A percentile compares a stretch with the other conserved stretches of the same genome.
Conservation (phyloP, 2,888 invertebrate species). For the Colletes collaris region DNA sequence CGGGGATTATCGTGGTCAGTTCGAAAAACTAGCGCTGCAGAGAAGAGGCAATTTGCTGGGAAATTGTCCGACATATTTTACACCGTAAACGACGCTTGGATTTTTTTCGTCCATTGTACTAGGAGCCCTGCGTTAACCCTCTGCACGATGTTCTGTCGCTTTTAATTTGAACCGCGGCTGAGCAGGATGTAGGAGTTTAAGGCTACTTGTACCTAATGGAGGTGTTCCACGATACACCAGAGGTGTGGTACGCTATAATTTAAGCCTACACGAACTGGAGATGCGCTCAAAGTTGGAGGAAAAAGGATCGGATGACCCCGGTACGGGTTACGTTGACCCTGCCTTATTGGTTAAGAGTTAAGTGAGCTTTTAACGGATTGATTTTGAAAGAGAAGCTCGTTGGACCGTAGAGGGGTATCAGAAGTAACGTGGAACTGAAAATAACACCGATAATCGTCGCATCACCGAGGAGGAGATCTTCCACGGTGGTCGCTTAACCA, state of each 20-base stretch:
- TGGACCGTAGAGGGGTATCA: neutral
- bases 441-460: conserved; percentile 1
- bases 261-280: no score
- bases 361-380: neutral
- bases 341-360: no score
- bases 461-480: conserved; percentile 20
- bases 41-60: neutral
- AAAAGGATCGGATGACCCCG: no score
- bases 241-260: no score
- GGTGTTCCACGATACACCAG: no score
- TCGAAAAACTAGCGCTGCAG: neutral
- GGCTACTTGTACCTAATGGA: no score
- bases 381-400: neutral
- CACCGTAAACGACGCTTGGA: neutral
- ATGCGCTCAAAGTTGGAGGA: no score
- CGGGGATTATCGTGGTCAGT: neutral
- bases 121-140: neutral
- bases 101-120: neutral
- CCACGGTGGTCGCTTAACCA: conserved; percentile 13
- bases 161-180: neutral
- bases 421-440: neutral
- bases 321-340: no score
- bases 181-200: no score
- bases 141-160: neutral
- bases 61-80: neutral